Percentiles rank a stretch among this genome's conserved stretches.
phyloP scores from a whole-genome alignment of 2,797 vertebrate genomes.

The Danionella dracula region DNA sequence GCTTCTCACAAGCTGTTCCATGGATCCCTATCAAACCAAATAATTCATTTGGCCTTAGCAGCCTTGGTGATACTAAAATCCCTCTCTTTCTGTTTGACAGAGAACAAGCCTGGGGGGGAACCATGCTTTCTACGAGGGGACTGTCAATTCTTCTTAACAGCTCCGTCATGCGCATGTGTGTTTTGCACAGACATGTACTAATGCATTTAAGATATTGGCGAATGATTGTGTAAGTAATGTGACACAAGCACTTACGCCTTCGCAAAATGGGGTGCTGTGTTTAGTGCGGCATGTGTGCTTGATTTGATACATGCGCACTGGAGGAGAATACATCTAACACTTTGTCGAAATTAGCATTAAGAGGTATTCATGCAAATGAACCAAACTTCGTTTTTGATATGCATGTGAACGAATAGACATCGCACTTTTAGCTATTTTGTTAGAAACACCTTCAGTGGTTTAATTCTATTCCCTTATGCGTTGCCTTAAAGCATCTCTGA shows the following conservation, averaged over 20 bases:
- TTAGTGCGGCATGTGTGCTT: conserved; percentile 10
- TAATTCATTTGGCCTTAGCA: conserved; percentile 27
- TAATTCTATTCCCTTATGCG: too few species aligned
- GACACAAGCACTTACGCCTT: conserved; percentile 19
- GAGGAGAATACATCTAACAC: conserved; percentile 8
- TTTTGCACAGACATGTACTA: conserved; percentile 29
- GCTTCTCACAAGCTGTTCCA: conserved; percentile 34
- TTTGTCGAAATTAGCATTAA: conserved; percentile 9
- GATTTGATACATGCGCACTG: conserved; percentile 17
- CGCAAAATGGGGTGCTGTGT: conserved; percentile 25
- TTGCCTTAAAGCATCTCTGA: too few species aligned
- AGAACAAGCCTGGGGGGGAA: conserved; percentile 27
- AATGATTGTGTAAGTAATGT: conserved; percentile 38
- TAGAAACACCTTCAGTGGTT: background rate
- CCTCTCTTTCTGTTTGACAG: conserved; percentile 28
- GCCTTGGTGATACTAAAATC: conserved; percentile 14
- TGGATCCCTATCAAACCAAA: conserved; percentile 35
- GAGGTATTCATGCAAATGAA: conserved; percentile 15
- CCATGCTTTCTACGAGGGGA: conserved; percentile 27
- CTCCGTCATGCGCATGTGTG: conserved; percentile 20
- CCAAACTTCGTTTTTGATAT: background rate
- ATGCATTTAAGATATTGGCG: conserved; percentile 31
- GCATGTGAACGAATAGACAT: too few species aligned
- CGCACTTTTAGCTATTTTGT: background rate
- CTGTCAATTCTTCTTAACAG: conserved; percentile 36